phyloP scores from a whole-genome alignment of 2,113 vertebrate genomes.

The Uropsilus gracilis region DNA sequence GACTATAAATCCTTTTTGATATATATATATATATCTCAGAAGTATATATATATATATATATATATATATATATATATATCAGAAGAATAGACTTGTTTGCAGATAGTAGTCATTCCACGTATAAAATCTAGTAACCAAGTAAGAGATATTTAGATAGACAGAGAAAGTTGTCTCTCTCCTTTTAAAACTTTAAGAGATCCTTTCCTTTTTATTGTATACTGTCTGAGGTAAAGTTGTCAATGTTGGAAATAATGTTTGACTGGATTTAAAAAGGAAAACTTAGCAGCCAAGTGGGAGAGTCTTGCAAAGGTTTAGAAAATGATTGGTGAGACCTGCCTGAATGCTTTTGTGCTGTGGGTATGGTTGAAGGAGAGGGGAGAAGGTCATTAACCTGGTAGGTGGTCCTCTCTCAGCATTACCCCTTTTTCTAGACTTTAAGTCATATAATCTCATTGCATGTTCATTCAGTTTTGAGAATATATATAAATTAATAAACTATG shows the following conservation, averaged over 20 bases:
- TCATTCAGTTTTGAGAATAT: neutral
- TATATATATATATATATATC: too few species aligned
- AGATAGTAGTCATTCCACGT: too few species aligned
- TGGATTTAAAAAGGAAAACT: neutral
- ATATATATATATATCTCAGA: too few species aligned
- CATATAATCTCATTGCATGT: neutral
- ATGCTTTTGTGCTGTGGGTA: neutral
- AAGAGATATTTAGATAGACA: too few species aligned
- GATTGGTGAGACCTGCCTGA: neutral
- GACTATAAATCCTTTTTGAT: too few species aligned
- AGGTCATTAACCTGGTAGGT: neutral
- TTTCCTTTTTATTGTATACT: constrained; percentile 4
- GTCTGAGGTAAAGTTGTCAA: neutral
- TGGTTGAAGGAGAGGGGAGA: neutral
- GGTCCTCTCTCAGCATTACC: neutral
- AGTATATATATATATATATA: too few species aligned
- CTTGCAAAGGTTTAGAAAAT: neutral
- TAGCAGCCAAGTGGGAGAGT: neutral
- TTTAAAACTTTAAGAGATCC: neutral
- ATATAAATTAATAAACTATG: neutral
- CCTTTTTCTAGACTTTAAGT: neutral
- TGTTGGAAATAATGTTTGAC: neutral
- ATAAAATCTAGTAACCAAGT: too few species aligned
- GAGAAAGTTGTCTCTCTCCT: neutral
- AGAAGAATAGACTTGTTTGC: too few species aligned